Evolutionary conservation across 2,888 invertebrate species (phyloP).

Genomic region (Drosophila testacea): DNA sequence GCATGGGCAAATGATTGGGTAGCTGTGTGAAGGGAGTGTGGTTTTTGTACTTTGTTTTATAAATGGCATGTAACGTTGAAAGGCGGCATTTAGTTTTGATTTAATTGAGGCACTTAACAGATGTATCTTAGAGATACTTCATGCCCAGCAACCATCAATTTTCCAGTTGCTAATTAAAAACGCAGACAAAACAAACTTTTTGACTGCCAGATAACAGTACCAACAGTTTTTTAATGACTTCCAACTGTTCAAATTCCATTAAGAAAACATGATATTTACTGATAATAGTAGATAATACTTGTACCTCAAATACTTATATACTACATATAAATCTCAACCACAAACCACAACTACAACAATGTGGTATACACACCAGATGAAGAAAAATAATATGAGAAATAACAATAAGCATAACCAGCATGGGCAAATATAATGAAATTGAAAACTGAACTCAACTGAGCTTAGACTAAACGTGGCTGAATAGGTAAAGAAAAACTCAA

Average conservation of each 20-base stretch:
- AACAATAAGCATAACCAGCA: conserved; percentile 61
- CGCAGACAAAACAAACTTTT: conserved; percentile 40
- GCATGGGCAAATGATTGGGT: conserved; percentile 5
- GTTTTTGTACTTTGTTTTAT: conserved; percentile 51
- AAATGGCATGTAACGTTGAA: conserved; percentile 65
- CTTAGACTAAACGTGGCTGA: conserved; percentile 15
- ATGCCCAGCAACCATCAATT: conserved; percentile 6
- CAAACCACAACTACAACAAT: conserved; percentile 49
- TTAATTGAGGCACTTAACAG: conserved; percentile 76
- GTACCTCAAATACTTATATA: conserved; percentile 11
- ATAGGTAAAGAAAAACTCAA: conserved; percentile 10
- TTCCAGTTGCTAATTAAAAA: conserved; percentile 49
- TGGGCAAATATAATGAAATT: conserved; percentile 68
- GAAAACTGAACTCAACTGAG: conserved; percentile 58
- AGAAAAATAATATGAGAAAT: conserved; percentile 30
- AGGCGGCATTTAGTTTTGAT: conserved; percentile 75
- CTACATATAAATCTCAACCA: conserved; percentile 48
- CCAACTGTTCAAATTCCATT: conserved; percentile 24
- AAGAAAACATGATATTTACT: conserved; percentile 50
- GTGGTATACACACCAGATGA: conserved; percentile 6
- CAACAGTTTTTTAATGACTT: not conserved
- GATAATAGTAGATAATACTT: conserved; percentile 52
- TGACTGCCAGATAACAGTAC: conserved; percentile 8
- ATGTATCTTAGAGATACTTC: conserved; percentile 68
- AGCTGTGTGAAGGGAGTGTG: conserved; percentile 15